Evolutionary conservation across 2,797 vertebrate species (phyloP), one percentile per base, ranked within the genome.

Genomic region (Thripadectes ignobilis): DNA sequence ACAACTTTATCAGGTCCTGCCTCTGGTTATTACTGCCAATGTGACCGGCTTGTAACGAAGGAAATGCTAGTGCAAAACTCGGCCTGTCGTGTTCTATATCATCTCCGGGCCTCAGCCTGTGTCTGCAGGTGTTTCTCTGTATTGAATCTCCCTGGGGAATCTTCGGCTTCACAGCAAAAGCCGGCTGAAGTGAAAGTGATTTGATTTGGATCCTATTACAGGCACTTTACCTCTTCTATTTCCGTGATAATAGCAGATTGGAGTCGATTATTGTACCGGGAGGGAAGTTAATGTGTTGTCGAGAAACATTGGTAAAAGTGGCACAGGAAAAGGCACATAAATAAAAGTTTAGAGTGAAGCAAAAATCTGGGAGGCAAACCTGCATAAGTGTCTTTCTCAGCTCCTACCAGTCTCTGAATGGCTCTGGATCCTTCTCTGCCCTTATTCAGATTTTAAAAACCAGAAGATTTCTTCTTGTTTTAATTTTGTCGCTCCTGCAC

Each of bases 131-230:
- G 98, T 98, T 98, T 98, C 98, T 98, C 97, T 98, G 96, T 97
- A 98, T 98, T 98, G 97, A 97, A 92, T 97, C 97, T 98, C 98
- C 98, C 98, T 95, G 95, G 98, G 98, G 98, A 98, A 97, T 96
- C 97, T 97, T 98, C 96, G 95, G 96, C 97, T 98, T 98, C 96
- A 97, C 98, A 97, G 98, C 98, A 97, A 98, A 98, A 98, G 98
- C 97, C 52, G 84, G 97, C 97, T 98, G 98, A 98, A 98, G 98
- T 98, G 97, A 98, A 98, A 98, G 98, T 98, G 98, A 98, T 98
- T 98, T 98, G 98, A 98, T 98, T 98, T 98, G 98, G 98, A 98
- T 98, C 98, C 98, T 97, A 98, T 98, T 98, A 98, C 98, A 97
- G 97, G 97, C 97, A 98, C 98, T 98, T 98, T 98, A 98, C 98